Percentiles rank a stretch among this genome's conserved stretches.
phyloP scores from a whole-genome alignment of 1,140 invertebrate species.

The Plutomurus gul region DNA sequence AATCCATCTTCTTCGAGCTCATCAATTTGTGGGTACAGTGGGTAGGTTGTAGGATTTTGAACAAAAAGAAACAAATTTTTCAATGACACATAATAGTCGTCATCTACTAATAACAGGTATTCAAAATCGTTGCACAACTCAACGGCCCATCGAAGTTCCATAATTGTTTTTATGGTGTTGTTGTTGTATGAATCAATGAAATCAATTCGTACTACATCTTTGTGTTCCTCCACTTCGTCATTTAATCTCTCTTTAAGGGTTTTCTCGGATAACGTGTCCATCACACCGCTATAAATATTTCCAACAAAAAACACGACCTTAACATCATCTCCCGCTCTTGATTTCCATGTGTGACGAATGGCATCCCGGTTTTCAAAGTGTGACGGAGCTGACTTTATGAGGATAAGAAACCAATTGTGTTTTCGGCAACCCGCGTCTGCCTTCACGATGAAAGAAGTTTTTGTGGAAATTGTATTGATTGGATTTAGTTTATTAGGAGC shows the following conservation, averaged over 20 bases:
- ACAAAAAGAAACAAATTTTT: conserved; percentile 81
- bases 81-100: conserved; percentile 88
- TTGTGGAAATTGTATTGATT: conserved; percentile 35
- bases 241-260: conserved; percentile 59
- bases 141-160: conserved; percentile 80
- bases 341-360: conserved; percentile 84
- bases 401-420: conserved; percentile 66
- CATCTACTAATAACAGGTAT: conserved; percentile 87
- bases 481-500: conserved; percentile 17
- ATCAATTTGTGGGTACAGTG: too few species aligned
- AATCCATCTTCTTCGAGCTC: conserved; percentile 67
- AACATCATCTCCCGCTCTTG: conserved; percentile 73
- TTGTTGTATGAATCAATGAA: conserved; percentile 86
- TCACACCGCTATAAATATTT: not conserved
- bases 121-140: conserved; percentile 73
- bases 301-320: conserved; percentile 79
- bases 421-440: conserved; percentile 32
- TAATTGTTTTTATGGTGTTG: conserved; percentile 91
- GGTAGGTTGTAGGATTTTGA: conserved; percentile 71
- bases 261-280: conserved; percentile 42
- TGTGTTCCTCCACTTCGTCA: conserved; percentile 68
- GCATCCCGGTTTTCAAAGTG: conserved; percentile 71
- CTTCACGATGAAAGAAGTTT: not conserved
- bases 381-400: conserved; percentile 82
- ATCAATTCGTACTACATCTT: conserved; percentile 81